Evolutionary conservation across 2,888 invertebrate genomes (phyloP).

Genomic region (Poecilobothrus nobilitatus): DNA sequence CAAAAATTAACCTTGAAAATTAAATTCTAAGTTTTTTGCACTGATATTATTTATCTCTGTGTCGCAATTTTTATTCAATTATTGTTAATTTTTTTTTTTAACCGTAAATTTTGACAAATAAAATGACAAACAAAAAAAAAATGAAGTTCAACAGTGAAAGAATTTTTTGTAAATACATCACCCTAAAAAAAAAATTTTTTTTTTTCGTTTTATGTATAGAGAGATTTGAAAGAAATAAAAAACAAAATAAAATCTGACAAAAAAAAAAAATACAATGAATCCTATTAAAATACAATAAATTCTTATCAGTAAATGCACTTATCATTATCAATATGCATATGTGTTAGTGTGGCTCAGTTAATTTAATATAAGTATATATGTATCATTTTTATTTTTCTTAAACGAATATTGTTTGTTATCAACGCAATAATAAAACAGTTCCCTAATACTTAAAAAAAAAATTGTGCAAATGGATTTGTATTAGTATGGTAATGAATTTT

Average conservation of each 20-base stretch:
- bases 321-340: neutral
- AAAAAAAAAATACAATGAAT: neutral
- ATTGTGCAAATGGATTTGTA: too few species aligned
- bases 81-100: neutral
- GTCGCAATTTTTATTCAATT: too few species aligned
- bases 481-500: neutral
- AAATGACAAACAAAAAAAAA: too few species aligned
- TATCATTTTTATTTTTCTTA: neutral
- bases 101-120: too few species aligned
- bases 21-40: neutral
- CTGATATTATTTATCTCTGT: neutral
- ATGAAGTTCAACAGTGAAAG: neutral
- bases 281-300: neutral
- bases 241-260: neutral
- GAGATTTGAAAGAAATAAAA: neutral
- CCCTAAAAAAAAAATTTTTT: too few species aligned
- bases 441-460: too few species aligned
- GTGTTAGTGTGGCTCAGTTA: neutral
- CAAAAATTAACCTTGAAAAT: neutral
- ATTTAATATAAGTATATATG: too few species aligned
- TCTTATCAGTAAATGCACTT: slow-evolving; percentile 4
- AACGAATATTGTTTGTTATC: neutral
- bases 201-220: neutral
- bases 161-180: neutral
- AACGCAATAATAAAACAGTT: too few species aligned